Conservation (phyloP, 2,797 vertebrate species). For the Amblyraja radiata region DNA sequence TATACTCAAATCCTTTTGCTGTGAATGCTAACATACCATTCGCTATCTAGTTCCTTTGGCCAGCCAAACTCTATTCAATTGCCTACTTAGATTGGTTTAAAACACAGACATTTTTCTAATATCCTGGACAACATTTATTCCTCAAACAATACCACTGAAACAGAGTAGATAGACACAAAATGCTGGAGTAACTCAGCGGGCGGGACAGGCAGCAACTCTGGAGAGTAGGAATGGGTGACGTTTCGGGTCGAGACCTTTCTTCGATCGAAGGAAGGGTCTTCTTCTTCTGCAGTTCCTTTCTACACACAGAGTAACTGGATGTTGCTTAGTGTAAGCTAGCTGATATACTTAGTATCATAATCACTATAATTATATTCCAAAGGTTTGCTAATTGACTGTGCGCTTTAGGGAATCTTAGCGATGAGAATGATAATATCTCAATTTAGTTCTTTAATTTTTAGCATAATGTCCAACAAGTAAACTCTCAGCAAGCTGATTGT, state of each 20-base stretch:
- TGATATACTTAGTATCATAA: background rate
- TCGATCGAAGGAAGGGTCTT: too few relatives aligned
- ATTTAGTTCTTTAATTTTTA: background rate
- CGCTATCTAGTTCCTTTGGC: too few relatives aligned
- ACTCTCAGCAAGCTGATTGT: background rate
- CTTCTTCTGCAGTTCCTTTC: too few relatives aligned
- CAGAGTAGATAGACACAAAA: background rate
- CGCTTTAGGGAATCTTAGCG: background rate
- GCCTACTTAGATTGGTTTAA: background rate
- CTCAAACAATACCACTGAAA: background rate
- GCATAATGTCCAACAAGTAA: background rate
- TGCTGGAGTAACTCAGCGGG: too few relatives aligned
- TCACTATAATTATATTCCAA: background rate
- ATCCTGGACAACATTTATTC: background rate
- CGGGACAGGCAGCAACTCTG: too few relatives aligned
- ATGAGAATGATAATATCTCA: background rate
- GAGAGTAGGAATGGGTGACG: too few relatives aligned
- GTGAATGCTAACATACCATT: too few relatives aligned
- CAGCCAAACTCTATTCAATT: background rate
- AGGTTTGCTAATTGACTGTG: background rate
- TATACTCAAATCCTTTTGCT: too few relatives aligned
- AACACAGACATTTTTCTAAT: background rate
- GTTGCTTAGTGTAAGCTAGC: background rate
- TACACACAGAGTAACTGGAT: background rate
- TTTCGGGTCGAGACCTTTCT: too few relatives aligned